Base-by-base conservation (phyloP, 1,140 invertebrate genomes). In the Alviniconcha marisindica region DNA sequence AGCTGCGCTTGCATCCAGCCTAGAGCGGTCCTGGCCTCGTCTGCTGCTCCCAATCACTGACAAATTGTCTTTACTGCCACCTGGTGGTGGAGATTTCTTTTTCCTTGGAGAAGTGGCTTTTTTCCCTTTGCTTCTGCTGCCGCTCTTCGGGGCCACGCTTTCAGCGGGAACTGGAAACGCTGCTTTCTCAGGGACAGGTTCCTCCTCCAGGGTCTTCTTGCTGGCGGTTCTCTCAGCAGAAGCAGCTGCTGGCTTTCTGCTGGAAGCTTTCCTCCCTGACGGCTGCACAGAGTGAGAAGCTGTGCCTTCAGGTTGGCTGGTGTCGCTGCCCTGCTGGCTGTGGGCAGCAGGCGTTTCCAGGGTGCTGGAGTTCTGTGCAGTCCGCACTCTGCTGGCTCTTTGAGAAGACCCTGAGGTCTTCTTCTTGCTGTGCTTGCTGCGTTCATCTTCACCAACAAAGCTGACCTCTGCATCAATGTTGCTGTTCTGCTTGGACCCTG, bases 391-490 rank as follows among this genome's bases (percentile, higher is more conserved):
- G 10, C 2, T 28, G 33, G 33, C 18, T 24, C 36, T 38, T 71
- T 40, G 14, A 24, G 69, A 40, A 31, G 63, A 48, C 28, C 28
- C 31, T 69, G 63, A 74, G 18, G 21, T 74, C 7, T 33, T 12
- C 38, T 76, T 76, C 1, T 21, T 76, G 42, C 10, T 3, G 38
- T 21, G 18, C 44, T 36, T 48, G 40, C 21, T 15, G 38, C 7
- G n/a, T 51, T 36, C n/a, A 4, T 38, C 73, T 51, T 42, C 71
- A 18, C 36, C 71, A 14, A 31, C 18, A 31, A 76, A 51, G 44
- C 73, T 76, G 44, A 76, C 44, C 31, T 76, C 73, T 31, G 24
- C 73, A 76, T 76, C 73, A 33, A 76, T 76, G 73, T 76, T 76
- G 73, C 73, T 76, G 44, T 18, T 54, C 14, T 48, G 48, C 44